Evolutionary conservation across 2,113 vertebrate genomes (phyloP).

Genomic region (Corythaeola cristata): DNA sequence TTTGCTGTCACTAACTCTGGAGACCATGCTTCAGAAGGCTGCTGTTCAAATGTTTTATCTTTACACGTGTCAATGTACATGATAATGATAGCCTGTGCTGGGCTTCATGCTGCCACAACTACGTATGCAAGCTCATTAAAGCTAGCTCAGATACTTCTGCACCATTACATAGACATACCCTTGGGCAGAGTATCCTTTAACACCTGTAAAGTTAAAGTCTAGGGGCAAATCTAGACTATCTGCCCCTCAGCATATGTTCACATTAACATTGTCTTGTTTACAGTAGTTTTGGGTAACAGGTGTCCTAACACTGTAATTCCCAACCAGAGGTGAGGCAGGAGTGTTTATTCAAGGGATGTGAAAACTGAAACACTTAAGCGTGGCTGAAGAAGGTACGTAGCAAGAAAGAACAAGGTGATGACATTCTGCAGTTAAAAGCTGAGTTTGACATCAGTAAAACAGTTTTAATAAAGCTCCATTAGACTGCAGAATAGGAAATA

Average conservation of each 20-base stretch:
- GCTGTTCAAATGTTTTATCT: constrained; percentile 14
- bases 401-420: constrained; percentile 18
- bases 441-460: not conserved
- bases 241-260: not conserved
- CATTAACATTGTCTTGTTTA: not conserved
- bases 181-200: constrained; percentile 45
- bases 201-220: constrained; percentile 29
- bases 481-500: not conserved
- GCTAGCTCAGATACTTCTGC: constrained; percentile 64
- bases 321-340: constrained; percentile 37
- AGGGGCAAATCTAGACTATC: not conserved
- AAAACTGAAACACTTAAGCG: constrained; percentile 1
- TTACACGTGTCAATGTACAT: constrained; percentile 29
- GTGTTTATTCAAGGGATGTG: not conserved
- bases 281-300: constrained; percentile 20
- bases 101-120: constrained; percentile 67
- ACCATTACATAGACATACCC: constrained; percentile 24
- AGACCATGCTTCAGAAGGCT: constrained; percentile 45
- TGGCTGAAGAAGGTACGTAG: constrained; percentile 5
- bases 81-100: constrained; percentile 51
- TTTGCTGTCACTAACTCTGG: not conserved
- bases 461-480: constrained; percentile 13
- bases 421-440: not conserved
- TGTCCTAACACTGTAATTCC: constrained; percentile 36
- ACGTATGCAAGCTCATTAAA: constrained; percentile 59